phyloP scores from a whole-genome alignment of 2,113 vertebrate genomes.

The Eulemur rufifrons region DNA sequence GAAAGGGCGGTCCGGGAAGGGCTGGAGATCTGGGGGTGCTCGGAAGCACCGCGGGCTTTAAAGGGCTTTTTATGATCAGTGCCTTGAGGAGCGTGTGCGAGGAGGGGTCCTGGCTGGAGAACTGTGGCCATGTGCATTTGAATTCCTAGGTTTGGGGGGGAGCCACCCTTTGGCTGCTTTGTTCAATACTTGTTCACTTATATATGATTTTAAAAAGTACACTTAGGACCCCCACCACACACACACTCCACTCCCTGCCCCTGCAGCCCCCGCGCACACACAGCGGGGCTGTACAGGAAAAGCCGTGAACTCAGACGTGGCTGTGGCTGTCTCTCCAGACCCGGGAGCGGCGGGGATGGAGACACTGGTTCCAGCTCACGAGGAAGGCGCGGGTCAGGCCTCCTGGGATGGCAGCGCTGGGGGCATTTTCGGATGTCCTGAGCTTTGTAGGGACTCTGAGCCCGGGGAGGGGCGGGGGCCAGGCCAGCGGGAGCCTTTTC shows the following conservation, averaged over 20 bases:
- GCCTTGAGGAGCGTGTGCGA: neutral
- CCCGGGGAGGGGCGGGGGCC: no score
- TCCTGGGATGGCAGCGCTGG: neutral
- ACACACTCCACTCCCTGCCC: neutral
- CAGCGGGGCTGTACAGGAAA: neutral
- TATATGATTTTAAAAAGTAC: neutral
- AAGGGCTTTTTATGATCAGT: neutral
- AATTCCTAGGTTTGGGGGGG: slow-evolving; percentile 41
- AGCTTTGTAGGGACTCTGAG: neutral
- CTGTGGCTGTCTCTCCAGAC: neutral
- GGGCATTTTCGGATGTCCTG: neutral
- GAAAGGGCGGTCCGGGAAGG: neutral
- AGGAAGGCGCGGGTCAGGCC: neutral
- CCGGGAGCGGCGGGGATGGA: neutral
- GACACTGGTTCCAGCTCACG: neutral
- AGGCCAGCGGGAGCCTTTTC: neutral
- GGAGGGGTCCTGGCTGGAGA: neutral
- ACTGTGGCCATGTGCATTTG: slow-evolving; percentile 46
- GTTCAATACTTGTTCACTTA: neutral
- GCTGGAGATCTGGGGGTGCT: neutral
- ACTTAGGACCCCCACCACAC: neutral
- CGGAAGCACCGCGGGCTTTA: neutral
- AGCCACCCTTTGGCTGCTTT: neutral
- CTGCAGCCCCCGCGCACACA: neutral
- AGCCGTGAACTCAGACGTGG: neutral